Conservation (phyloP, 2,113 vertebrate species). For the Phalacrocorax brasilianus region DNA sequence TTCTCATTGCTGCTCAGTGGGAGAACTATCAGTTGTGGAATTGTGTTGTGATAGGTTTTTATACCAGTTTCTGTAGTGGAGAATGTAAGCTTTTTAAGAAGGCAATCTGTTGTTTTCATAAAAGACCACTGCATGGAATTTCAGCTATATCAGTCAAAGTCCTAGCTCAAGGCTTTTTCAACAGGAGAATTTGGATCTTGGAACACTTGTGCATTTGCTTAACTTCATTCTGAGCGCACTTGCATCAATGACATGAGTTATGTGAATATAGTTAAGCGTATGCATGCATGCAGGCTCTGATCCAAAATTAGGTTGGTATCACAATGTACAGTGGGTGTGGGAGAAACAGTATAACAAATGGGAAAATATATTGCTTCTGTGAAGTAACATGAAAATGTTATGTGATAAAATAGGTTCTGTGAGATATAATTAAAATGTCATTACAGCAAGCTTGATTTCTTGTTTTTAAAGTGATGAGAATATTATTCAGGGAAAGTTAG, state of each 20-base stretch:
- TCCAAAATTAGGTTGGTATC: slow-evolving; percentile 63
- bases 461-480: neutral
- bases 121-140: slow-evolving; percentile 48
- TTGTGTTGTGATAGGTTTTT: slow-evolving; percentile 55
- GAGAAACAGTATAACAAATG: slow-evolving; percentile 50
- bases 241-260: slow-evolving; percentile 47
- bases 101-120: slow-evolving; percentile 62
- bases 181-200: slow-evolving; percentile 36
- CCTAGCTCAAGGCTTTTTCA: slow-evolving; percentile 50
- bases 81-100: slow-evolving; percentile 49
- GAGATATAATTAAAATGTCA: slow-evolving; percentile 56
- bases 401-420: slow-evolving; percentile 43
- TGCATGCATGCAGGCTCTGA: slow-evolving; percentile 53
- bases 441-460: neutral
- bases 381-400: slow-evolving; percentile 44
- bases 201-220: slow-evolving; percentile 14
- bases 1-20: neutral
- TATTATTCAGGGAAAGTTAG: neutral
- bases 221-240: slow-evolving; percentile 29
- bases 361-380: slow-evolving; percentile 51
- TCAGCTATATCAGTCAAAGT: slow-evolving; percentile 49
- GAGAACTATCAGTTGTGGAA: slow-evolving; percentile 43
- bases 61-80: slow-evolving; percentile 39
- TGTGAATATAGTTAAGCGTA: slow-evolving; percentile 54
- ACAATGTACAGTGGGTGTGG: slow-evolving; percentile 51